phyloP scores from a whole-genome alignment of 2,113 vertebrate genomes.

The Cisticola juncidis region DNA sequence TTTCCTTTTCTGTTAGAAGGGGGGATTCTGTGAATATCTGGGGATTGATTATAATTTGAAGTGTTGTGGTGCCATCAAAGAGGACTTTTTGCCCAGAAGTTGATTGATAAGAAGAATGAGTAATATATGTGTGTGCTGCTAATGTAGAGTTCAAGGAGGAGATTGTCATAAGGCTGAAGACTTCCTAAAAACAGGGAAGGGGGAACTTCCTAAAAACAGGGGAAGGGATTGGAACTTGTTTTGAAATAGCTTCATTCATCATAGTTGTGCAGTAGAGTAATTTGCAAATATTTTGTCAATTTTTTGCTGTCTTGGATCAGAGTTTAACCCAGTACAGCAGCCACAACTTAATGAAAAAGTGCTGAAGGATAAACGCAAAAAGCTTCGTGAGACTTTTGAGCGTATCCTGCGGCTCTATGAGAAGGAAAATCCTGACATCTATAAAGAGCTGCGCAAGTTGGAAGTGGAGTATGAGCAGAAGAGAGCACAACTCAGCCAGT shows the following conservation, averaged over 20 bases:
- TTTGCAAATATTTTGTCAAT: not conserved
- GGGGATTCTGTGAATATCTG: not conserved
- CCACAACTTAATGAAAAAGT: slow-evolving; percentile 97
- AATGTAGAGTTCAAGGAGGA: not conserved
- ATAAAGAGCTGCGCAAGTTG: slow-evolving; percentile 92
- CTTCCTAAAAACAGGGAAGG: not conserved
- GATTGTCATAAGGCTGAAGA: not conserved
- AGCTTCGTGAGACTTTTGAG: slow-evolving; percentile 95
- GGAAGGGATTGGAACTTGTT: not conserved
- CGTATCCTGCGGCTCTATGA: slow-evolving; percentile 93
- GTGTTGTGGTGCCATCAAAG: not conserved
- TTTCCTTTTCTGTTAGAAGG: not conserved
- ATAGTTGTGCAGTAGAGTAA: not conserved
- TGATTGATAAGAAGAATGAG: not conserved
- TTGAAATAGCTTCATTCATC: not conserved
- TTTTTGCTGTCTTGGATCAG: slow-evolving; percentile 60
- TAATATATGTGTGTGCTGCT: not conserved
- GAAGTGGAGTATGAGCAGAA: slow-evolving; percentile 96
- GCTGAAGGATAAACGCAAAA: slow-evolving; percentile 95
- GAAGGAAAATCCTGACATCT: slow-evolving; percentile 94
- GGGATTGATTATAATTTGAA: not conserved
- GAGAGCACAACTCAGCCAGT: slow-evolving; percentile 93
- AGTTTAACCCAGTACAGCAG: slow-evolving; percentile 96
- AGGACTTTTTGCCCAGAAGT: not conserved
- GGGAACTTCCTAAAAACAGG: not conserved